Conservation (phyloP, 2,888 invertebrate genomes). For the Pseudolycoriella hygida region DNA sequence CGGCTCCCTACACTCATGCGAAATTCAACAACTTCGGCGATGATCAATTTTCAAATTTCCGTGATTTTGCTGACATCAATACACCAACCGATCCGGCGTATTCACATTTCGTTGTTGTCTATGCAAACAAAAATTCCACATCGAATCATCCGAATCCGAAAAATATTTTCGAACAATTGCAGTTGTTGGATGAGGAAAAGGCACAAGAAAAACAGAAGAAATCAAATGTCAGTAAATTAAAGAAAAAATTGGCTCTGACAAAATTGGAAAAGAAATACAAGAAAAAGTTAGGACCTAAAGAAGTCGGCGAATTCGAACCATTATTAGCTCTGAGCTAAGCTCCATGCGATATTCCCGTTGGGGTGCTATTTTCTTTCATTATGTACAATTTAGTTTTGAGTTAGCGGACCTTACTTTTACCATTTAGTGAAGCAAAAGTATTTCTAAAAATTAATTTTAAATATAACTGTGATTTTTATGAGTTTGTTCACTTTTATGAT, state of each 20-base stretch:
- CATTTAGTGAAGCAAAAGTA: too few species aligned
- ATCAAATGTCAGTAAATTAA: constrained; percentile 34
- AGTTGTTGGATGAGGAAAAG: constrained; percentile 46
- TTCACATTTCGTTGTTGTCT: constrained; percentile 68
- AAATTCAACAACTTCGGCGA: constrained; percentile 47
- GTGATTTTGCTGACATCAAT: constrained; percentile 81
- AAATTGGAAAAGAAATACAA: constrained; percentile 34
- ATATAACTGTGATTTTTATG: too few species aligned
- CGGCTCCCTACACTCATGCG: constrained; percentile 41
- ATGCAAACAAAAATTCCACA: constrained; percentile 63
- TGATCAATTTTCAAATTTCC: constrained; percentile 77
- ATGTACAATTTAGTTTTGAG: too few species aligned
- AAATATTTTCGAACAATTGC: constrained; percentile 66
- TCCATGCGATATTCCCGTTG: constrained; percentile 4
- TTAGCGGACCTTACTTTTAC: too few species aligned
- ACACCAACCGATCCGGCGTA: constrained; percentile 65
- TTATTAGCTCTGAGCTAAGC: constrained; percentile 26
- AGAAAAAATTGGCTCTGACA: constrained; percentile 41
- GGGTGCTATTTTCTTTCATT: background rate
- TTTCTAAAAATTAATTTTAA: too few species aligned
- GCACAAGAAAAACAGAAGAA: constrained; percentile 24
- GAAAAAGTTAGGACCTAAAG: constrained; percentile 25
- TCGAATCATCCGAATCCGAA: constrained; percentile 40
- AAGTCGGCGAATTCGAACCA: constrained; percentile 23
- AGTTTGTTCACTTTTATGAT: too few species aligned